Conservation (phyloP, 2,113 vertebrate species). For the Ictalurus punctatus region DNA sequence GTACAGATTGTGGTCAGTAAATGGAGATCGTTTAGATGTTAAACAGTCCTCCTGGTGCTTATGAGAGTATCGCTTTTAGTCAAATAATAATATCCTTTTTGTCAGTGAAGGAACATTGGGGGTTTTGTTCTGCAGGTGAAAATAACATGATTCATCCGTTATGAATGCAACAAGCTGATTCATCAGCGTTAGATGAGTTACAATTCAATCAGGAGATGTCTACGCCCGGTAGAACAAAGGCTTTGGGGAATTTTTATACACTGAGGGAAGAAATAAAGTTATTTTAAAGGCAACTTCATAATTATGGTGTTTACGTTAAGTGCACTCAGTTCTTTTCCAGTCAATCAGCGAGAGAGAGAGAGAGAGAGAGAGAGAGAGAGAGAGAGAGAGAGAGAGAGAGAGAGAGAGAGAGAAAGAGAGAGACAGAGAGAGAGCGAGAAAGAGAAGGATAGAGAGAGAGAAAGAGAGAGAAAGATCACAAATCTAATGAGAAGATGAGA, state of each 20-base stretch:
- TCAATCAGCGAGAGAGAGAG: neutral
- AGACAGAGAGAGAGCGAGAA: too few species aligned
- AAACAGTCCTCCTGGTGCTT: neutral
- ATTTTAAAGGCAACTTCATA: neutral
- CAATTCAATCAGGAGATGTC: neutral
- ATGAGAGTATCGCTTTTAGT: neutral
- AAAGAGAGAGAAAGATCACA: too few species aligned
- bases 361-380: neutral
- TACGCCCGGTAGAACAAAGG: neutral
- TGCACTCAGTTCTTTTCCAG: neutral
- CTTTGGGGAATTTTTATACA: slow-evolving; percentile 7
- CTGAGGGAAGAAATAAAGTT: neutral
- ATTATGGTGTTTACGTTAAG: neutral
- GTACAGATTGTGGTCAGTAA: neutral
- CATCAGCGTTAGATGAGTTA: neutral
- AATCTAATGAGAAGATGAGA: neutral
- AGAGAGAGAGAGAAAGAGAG: too few species aligned
- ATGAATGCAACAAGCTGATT: slow-evolving; percentile 1
- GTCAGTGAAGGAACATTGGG: neutral
- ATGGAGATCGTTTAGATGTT: neutral
- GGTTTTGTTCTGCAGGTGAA: neutral
- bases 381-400: neutral
- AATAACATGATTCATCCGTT: neutral
- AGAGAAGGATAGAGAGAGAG: too few species aligned
- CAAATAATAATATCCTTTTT: neutral